These are phyloP conservation scores for Leucozona laternaria DNA, from an alignment of 2,888 invertebrate species.

Conservation along the genomic window DNA sequence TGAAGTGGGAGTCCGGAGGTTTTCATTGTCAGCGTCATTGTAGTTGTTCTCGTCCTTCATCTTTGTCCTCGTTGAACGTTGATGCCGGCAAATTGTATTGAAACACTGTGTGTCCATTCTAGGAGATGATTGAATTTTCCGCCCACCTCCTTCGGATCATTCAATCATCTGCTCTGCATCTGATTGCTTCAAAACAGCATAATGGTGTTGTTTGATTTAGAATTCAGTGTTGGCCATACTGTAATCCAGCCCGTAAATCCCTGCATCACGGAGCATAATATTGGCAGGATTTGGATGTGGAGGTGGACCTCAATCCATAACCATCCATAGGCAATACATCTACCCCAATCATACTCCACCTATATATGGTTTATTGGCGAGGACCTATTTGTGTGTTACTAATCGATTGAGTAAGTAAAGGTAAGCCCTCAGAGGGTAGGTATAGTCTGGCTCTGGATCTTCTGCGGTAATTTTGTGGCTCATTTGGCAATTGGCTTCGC, in stretches of 20 bases:
- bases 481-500: conserved; percentile 55
- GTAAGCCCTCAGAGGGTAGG: conserved; percentile 35
- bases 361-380: conserved; percentile 16
- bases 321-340: background rate
- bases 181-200: conserved; percentile 58
- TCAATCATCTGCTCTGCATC: conserved; percentile 66
- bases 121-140: conserved; percentile 67
- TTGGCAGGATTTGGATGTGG: background rate
- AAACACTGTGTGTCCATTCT: conserved; percentile 56
- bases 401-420: conserved; percentile 61
- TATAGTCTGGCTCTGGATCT: conserved; percentile 37
- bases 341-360: background rate
- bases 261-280: background rate
- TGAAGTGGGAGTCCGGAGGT: conserved; percentile 42
- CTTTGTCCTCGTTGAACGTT: background rate
- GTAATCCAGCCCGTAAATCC: conserved; percentile 36
- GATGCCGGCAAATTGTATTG: conserved; percentile 31
- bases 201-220: conserved; percentile 70
- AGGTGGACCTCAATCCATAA: background rate
- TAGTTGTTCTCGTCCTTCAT: background rate
- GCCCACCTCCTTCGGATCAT: conserved; percentile 58
- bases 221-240: conserved; percentile 49
- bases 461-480: conserved; percentile 69
- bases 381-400: conserved; percentile 47
- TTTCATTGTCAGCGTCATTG: conserved; percentile 20